These are phyloP conservation scores for Hemitrygon akajei DNA, from an alignment of 2,797 vertebrate species.

Conservation along the genomic window DNA sequence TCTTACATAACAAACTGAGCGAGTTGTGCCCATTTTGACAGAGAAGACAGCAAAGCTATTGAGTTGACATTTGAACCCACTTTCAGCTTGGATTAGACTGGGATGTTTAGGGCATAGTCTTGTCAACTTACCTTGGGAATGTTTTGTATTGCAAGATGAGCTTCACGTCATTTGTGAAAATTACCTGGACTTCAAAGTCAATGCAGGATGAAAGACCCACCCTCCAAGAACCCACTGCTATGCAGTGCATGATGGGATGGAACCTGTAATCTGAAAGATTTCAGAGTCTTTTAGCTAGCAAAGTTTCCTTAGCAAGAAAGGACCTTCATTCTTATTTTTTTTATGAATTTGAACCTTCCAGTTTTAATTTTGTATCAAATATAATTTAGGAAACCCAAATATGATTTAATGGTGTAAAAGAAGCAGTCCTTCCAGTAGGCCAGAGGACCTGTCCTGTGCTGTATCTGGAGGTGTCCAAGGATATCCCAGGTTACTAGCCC, in stretches of 20 bases:
- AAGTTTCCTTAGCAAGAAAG: neutral
- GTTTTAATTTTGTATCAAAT: neutral
- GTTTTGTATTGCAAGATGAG: too few species aligned
- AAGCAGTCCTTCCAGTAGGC: neutral
- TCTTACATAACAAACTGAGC: neutral
- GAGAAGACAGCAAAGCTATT: neutral
- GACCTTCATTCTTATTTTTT: neutral
- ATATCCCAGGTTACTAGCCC: neutral
- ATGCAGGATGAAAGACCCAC: too few species aligned
- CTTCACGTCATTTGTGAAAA: too few species aligned
- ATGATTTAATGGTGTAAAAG: neutral
- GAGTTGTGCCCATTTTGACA: neutral
- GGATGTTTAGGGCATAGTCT: neutral
- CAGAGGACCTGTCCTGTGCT: too few species aligned
- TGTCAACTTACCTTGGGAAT: neutral
- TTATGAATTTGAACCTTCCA: neutral
- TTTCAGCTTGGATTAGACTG: neutral
- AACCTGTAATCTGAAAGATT: too few species aligned
- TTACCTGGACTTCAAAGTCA: too few species aligned
- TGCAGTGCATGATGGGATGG: too few species aligned
- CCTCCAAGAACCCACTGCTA: too few species aligned
- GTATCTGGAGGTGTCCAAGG: neutral
- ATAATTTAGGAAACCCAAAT: neutral
- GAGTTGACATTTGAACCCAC: neutral
- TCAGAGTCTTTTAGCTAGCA: too few species aligned